phyloP scores from a whole-genome alignment of 2,888 invertebrate genomes.

The Harmothoe impar region DNA sequence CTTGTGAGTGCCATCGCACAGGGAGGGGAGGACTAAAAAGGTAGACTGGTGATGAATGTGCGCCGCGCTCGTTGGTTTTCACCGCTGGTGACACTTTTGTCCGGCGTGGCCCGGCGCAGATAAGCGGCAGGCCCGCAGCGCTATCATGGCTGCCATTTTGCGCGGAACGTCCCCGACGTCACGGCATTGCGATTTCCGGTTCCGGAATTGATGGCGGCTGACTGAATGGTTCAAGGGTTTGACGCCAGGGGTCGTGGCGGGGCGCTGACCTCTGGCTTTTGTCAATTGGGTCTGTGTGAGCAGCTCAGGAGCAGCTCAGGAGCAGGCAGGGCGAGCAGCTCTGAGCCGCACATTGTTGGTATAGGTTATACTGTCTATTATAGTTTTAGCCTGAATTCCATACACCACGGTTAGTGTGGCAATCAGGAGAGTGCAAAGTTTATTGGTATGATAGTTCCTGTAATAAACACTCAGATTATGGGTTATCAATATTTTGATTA shows the following conservation, averaged over 20 bases:
- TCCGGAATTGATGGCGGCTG: slow-evolving; percentile 15
- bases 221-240: not conserved
- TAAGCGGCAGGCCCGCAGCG: not conserved
- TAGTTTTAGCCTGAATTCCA: too few relatives aligned
- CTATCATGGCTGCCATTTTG: slow-evolving; percentile 27
- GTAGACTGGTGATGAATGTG: not conserved
- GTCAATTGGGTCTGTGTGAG: not conserved
- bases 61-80: not conserved
- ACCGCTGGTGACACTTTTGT: slow-evolving; percentile 26
- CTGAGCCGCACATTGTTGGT: not conserved
- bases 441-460: too few relatives aligned
- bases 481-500: too few relatives aligned
- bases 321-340: not conserved
- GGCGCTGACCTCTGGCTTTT: not conserved
- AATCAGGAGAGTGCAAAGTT: too few relatives aligned
- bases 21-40: not conserved
- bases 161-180: not conserved
- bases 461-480: too few relatives aligned
- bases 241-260: not conserved
- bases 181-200: slow-evolving; percentile 10
- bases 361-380: too few relatives aligned
- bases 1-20: not conserved
- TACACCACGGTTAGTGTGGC: too few relatives aligned
- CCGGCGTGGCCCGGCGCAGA: not conserved
- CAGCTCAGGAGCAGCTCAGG: not conserved